Base-by-base conservation (phyloP, 2,888 invertebrate species). In the Phymatocera aterrima region DNA sequence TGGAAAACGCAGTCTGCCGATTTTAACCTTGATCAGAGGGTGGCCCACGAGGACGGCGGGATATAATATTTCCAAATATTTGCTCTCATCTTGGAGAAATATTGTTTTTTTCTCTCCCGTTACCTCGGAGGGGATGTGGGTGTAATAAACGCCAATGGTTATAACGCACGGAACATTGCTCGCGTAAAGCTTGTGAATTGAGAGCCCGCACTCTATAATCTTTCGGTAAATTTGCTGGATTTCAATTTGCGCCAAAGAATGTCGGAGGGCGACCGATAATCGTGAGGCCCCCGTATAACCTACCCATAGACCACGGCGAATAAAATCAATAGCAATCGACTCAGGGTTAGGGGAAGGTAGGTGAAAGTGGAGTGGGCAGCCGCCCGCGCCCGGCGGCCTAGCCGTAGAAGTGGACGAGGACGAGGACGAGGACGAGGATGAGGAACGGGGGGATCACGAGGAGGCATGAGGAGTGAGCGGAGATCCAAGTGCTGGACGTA, bases 401-500 rank as follows among this genome's bases (percentile, higher is more conserved):
- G 77, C 48, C n/a, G 34, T 74, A 51, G 79, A 82, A 79, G 80
- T 80, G 79, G 78, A 72, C 77, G 80, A 77, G 77, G 79, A 65
- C 78, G 80, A 79, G 75, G 80, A 70, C 79, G 72, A 77, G 80
- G 81, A 77, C 60, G 78, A 80, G 81, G 79, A 72, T 57, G 24
- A 77, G 68, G 40, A 31, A 74, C 46, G 74, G 43, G 46, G 37
- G 24, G n/a, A n/a, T n/a, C n/a, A n/a, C n/a, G n/a, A n/a, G n/a
- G n/a, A n/a, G n/a, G 77, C 21, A 5, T 37, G 46, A 61, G 61
- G 43, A 34, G 18, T 54, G 57, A 68, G 31, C 18, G 37, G 70
- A 70, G 70, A 78, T 68, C 68, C 78, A 24, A 60, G 57, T 46
- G 79, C 72, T 79, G 80, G 78, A 82, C 84, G 82, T 81, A 79